These are phyloP conservation scores for Echinops telfairi DNA, from an alignment of 2,113 vertebrate genomes.

Conservation along the genomic window DNA sequence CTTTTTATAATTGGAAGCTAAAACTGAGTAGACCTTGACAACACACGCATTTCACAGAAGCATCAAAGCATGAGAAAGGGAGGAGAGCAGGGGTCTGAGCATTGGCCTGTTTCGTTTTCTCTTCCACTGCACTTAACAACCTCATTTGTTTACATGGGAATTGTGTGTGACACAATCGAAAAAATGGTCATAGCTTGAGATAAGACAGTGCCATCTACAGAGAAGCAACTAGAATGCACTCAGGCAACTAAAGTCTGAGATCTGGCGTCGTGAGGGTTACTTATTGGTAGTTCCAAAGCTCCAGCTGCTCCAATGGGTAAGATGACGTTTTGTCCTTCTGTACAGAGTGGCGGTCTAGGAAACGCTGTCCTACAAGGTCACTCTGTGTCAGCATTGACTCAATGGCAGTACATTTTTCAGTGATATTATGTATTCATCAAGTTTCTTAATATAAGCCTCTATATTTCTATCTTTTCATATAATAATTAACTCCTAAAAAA, in stretches of 20 bases:
- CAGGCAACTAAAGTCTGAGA: constrained; percentile 34
- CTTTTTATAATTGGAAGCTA: neutral
- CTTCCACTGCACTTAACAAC: constrained; percentile 63
- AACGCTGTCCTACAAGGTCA: no score
- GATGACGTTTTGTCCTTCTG: no score
- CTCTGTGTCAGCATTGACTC: no score
- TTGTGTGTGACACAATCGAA: constrained; percentile 62
- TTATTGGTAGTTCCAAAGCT: no score
- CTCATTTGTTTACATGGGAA: constrained; percentile 63
- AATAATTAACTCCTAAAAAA: constrained; percentile 75
- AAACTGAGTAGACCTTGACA: neutral
- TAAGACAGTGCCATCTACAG: constrained; percentile 33
- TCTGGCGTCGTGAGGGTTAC: no score
- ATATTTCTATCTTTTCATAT: constrained; percentile 48
- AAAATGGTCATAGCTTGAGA: constrained; percentile 63
- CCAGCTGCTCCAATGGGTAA: no score
- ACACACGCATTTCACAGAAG: neutral
- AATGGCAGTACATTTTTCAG: no score
- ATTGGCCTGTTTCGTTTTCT: constrained; percentile 36
- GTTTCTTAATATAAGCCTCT: neutral
- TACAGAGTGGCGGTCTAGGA: no score
- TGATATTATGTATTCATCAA: no score
- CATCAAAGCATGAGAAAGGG: neutral
- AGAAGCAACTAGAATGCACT: constrained; percentile 67
- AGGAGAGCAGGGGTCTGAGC: neutral